These are phyloP conservation scores for Harpagoxenus sublaevis DNA, from an alignment of 2,888 invertebrate species.

Conservation along the genomic window DNA sequence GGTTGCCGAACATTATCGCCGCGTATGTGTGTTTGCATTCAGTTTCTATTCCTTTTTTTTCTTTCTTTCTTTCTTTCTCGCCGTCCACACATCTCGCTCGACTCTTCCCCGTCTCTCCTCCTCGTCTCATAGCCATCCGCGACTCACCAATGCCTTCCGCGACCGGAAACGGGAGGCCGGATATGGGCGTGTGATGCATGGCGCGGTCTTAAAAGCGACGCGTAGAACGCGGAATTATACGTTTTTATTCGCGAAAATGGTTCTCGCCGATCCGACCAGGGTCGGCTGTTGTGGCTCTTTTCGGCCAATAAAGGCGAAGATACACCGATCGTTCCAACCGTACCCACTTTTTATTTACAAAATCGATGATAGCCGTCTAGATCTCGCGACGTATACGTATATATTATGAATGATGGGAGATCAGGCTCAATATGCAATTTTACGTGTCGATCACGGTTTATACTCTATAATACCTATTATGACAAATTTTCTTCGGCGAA, in stretches of 20 bases:
- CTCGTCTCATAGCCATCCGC: not conserved
- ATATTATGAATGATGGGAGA: not conserved
- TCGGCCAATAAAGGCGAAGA: too few relatives aligned
- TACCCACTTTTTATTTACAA: constrained; percentile 12
- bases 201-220: constrained; percentile 49
- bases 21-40: constrained; percentile 40
- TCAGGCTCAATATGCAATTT: not conserved
- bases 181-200: constrained; percentile 68
- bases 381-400: not conserved
- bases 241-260: constrained; percentile 44
- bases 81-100: not conserved
- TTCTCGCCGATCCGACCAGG: not conserved
- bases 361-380: constrained; percentile 7
- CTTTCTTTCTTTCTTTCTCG: not conserved
- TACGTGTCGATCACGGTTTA: not conserved
- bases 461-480: not conserved
- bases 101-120: not conserved
- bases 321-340: not conserved
- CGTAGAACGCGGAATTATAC: constrained; percentile 48
- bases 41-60: constrained; percentile 1
- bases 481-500: not conserved
- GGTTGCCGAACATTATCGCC: constrained; percentile 60
- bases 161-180: constrained; percentile 68
- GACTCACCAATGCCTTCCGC: constrained; percentile 52
- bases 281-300: not conserved